Evolutionary conservation across 2,888 invertebrate genomes (phyloP), one percentile per base, ranked within the genome.

Genomic region (Celastrina argiolus): DNA sequence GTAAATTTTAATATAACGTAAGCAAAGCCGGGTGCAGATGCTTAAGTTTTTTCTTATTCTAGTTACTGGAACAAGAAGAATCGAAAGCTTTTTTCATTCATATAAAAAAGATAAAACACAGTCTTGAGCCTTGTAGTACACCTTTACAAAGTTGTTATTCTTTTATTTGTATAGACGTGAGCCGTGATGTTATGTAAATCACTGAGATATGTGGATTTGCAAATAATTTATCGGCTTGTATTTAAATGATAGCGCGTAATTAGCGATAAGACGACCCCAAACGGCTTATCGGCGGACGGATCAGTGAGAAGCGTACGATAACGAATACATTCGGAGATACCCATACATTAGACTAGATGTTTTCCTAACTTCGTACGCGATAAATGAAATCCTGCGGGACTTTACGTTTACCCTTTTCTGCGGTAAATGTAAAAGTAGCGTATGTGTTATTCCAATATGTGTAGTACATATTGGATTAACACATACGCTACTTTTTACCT

Each of bases 231-330:
- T 51, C 51, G 12, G 22, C 12, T 12, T 8, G 14, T 51, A 51
- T 26, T 51, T 10, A 51, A 51, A 51, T 22, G 26, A 51, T 51
- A 51, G 12, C 12, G 51, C 51, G 26, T 51, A 51, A 51, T 51
- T 36, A 61, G 61, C 14, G 61, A 61, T 61, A 61, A 61, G 18
- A 3, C 61, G 61, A 34, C 61, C 39, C 0, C 22, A 22, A 14
- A 14, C 12, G 7, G 18, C 8, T 18, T 59, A 59, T 31, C 34
- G 12, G 12, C 45, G 51, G 4, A 14, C 51, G 12, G 12, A 51
- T 14, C 12, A 4, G 22, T 18, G 51, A 2, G 18, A 22, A 51
- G 12, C 22, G 22, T 51, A 22, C 18, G 51, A 51, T 16, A 22
- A 12, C 22, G 12, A 5, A 22, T 26, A 0, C 10, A 14, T 51